Base-by-base conservation (phyloP, 1,140 invertebrate species). In the Tetramorium parvispinum region DNA sequence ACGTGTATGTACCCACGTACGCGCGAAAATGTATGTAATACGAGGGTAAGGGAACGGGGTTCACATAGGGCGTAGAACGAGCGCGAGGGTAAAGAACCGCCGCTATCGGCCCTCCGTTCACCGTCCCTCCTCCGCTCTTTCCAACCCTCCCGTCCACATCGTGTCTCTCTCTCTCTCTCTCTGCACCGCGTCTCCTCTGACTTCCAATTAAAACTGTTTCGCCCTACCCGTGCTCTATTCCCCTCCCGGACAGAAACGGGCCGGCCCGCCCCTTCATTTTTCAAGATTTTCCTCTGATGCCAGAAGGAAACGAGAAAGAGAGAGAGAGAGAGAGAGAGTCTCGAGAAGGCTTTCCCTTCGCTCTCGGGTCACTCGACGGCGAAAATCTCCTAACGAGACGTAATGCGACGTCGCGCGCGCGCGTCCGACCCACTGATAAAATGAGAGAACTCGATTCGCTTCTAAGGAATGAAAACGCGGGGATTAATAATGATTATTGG, bases 181-280 rank as follows among this genome's bases (percentile, higher is more conserved):
- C 63, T 55, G 53, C 79, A 13, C 53, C 66, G 32, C 77, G 32
- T 70, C 79, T 75, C 55, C 86, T 87, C 85, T 63, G 66, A 77
- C 87, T 92, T 91, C 92, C 92, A 93, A 93, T 93, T 93, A 93
- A 93, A 93, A 92, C 87, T 88, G 88, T 93, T 93, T 92, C 90
- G 71, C 88, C 86, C 85, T 86, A 87, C 78, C 68, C 81, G 55
- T 40, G 85, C 73, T 77, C 43, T 73, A 43, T 71, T 73, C 51
- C 18, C 59, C 32, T 53, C 43, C 49, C 71, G n/a, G 21, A 10
- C 51, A 53, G 46, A 24, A 46, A 10, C 59, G 16, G 53, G 37
- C 77, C 24, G n/a, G 51, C 13, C 59, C 81, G 43, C 81, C 76
- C 85, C 77, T 85, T 91, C 78, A 86, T 92, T 91, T 92, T 92